phyloP scores from a whole-genome alignment of 1,140 invertebrate genomes.

The Halyomorpha halys region DNA sequence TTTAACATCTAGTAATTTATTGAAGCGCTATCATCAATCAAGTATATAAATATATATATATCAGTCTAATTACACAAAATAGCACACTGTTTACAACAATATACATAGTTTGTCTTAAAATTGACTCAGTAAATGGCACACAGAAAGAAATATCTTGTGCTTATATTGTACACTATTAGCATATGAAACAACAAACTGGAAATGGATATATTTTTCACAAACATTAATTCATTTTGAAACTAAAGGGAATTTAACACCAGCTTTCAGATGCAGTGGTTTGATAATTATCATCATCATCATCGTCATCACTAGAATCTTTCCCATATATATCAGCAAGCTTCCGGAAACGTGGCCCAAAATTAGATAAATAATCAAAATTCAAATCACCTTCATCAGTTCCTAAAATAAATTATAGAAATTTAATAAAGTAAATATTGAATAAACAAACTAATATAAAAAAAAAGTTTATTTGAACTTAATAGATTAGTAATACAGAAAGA shows the following conservation, averaged over 20 bases:
- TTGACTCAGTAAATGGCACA: conserved; percentile 22
- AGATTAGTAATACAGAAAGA: not conserved
- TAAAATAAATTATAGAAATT: conserved; percentile 32
- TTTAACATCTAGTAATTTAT: conserved; percentile 15
- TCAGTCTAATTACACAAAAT: conserved; percentile 25
- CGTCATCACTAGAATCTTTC: conserved; percentile 76
- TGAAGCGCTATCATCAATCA: conserved; percentile 3
- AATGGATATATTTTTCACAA: conserved; percentile 2
- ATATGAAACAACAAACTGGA: not conserved
- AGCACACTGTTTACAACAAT: conserved; percentile 18
- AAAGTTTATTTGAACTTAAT: not conserved
- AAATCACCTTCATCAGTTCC: conserved; percentile 87
- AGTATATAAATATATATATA: conserved; percentile 22
- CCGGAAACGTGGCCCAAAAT: conserved; percentile 91
- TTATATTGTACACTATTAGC: conserved; percentile 5
- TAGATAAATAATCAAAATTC: conserved; percentile 93
- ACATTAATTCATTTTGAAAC: not conserved
- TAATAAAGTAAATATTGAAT: too few species aligned
- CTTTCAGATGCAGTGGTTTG: conserved; percentile 54
- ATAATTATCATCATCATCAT: conserved; percentile 54
- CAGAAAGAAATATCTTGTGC: conserved; percentile 19
- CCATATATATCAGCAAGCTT: conserved; percentile 97
- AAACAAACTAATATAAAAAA: conserved; percentile 15
- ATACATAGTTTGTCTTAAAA: conserved; percentile 9
- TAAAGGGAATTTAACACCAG: conserved; percentile 49